These are phyloP conservation scores for Eurytemora carolleeae DNA, from an alignment of 1,140 invertebrate genomes.

Conservation along the genomic window DNA sequence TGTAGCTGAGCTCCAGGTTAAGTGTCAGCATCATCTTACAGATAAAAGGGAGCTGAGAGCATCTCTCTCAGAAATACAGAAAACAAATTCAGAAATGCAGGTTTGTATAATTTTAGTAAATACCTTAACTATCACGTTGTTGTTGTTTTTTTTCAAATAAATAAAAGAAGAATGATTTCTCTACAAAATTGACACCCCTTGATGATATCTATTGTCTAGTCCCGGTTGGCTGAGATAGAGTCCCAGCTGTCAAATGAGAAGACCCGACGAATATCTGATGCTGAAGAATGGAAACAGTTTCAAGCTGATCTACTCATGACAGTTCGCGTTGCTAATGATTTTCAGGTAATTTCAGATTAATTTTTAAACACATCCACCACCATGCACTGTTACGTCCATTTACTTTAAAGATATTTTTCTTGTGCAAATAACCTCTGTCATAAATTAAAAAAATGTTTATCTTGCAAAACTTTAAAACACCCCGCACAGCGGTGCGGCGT, in stretches of 20 bases:
- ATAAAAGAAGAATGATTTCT: too few species aligned
- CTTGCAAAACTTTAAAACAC: too few species aligned
- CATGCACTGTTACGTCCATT: too few species aligned
- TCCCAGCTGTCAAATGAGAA: slow-evolving; percentile 12
- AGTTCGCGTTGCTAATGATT: slow-evolving; percentile 80
- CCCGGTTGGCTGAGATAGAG: slow-evolving; percentile 23
- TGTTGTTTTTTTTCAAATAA: too few species aligned
- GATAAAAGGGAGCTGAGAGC: slow-evolving; percentile 48
- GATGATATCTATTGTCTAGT: too few species aligned
- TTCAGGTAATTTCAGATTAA: slow-evolving; percentile 47
- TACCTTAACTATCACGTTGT: too few species aligned
- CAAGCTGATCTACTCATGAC: slow-evolving; percentile 76
- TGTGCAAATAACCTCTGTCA: too few species aligned
- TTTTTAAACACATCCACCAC: too few species aligned
- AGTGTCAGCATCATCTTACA: slow-evolving; percentile 48
- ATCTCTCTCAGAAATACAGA: slow-evolving; percentile 41
- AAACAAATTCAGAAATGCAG: slow-evolving; percentile 39
- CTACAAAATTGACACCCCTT: too few species aligned
- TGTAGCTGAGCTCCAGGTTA: slow-evolving; percentile 44
- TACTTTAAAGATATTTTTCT: too few species aligned
- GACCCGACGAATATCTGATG: slow-evolving; percentile 26
- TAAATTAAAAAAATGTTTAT: too few species aligned
- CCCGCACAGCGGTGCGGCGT: too few species aligned
- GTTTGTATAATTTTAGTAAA: slow-evolving; percentile 17
- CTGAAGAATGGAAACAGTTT: slow-evolving; percentile 77